phyloP scores from a whole-genome alignment of 2,797 vertebrate genomes.

The Kryptopterus vitreolus region DNA sequence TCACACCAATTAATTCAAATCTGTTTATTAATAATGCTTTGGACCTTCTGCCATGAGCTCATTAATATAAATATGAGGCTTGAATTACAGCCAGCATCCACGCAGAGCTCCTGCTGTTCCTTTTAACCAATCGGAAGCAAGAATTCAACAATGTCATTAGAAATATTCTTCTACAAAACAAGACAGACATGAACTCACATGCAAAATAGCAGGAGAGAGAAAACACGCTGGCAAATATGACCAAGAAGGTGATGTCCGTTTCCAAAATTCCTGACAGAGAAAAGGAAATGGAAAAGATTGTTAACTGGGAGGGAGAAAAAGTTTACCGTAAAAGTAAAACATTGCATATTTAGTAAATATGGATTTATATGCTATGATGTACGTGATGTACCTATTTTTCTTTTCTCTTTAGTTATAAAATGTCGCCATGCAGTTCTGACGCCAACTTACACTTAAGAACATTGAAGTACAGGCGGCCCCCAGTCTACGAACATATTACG shows the following conservation, averaged over 20 bases:
- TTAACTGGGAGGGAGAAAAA: neutral
- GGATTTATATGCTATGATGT: no score
- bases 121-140: neutral
- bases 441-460: neutral
- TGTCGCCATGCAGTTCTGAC: neutral
- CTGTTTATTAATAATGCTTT: neutral
- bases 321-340: neutral
- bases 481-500: no score
- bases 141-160: neutral
- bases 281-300: conserved; percentile 46
- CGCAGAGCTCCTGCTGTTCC: neutral
- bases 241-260: conserved; percentile 90
- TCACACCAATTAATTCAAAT: neutral
- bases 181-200: conserved; percentile 75
- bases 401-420: neutral
- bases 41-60: neutral
- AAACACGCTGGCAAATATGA: conserved; percentile 87
- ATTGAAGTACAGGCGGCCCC: no score
- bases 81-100: neutral
- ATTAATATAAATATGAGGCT: neutral
- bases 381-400: neutral
- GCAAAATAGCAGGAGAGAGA: conserved; percentile 89
- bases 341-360: neutral
- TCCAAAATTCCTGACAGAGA: conserved; percentile 83
- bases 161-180: neutral